Base-by-base conservation (phyloP, 2,797 vertebrate species). In the Takifugu ocellatus region DNA sequence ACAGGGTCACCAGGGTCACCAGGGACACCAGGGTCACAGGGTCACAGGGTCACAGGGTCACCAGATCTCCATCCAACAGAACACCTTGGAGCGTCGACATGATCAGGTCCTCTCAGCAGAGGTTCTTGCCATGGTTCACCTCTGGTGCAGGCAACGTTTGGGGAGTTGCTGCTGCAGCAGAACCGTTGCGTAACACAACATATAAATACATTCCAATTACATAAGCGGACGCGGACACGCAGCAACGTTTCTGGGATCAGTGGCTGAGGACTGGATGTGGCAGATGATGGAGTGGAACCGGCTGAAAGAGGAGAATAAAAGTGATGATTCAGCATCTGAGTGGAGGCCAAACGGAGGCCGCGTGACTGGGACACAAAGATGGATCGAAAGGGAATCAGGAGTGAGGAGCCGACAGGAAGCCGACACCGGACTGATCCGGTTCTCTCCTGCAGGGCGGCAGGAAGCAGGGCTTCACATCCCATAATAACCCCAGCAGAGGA, bases 291-390 rank as follows among this genome's bases (percentile, higher is more conserved):
- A 82, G 48, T 17, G 17, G 21, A 21, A 17, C 63, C 51, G 69
- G 70, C 46, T 70, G 63, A 74, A 59, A 70, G 69, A 68, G 54
- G 43, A 17, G 6, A 17, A 17, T 25, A 69, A 83, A 80, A 81
- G 72, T 5, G 45, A 66, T 84, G 79, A 86, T 75, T 85, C 78
- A 84, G 84, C 83, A 76, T 8, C 51, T 59, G 72, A 75, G 66
- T 5, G 25, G 47, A 72, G 78, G 73, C 71, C 66, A 70, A 77
- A 46, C 55, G 61, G 70, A 55, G 73, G 55, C 39, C 69, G 58
- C 29, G 65, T 47, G 79, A 66, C 29, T n/a, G 48, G 1, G 21
- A 50, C 61, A 33, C 7, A 8, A 66, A 68, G 49, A 63, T 62
- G 54, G 26, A 51, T 62, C 58, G 15, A 53, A 51, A 66, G 12